These are phyloP conservation scores for Scaptomyza pallida DNA, from an alignment of 1,140 invertebrate genomes.

Conservation along the genomic window DNA sequence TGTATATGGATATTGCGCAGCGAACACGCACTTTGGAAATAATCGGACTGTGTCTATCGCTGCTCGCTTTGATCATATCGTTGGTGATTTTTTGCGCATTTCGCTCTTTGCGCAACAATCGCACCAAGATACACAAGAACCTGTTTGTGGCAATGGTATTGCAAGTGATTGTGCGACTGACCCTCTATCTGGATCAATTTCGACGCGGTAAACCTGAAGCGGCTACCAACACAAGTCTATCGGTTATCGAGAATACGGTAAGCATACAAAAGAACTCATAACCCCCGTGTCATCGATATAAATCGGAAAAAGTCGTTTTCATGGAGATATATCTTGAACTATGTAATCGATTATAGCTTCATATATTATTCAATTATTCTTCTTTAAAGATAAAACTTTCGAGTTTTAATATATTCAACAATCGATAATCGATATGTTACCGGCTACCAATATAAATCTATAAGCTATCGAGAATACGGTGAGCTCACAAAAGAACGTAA, in stretches of 20 bases:
- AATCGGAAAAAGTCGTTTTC: too few relatives aligned
- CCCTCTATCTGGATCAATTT: conserved; percentile 93
- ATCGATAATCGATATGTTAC: too few relatives aligned
- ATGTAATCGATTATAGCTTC: too few relatives aligned
- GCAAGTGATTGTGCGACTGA: conserved; percentile 92
- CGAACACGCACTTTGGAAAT: conserved; percentile 92
- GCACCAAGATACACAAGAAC: conserved; percentile 94
- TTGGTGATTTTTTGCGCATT: conserved; percentile 92
- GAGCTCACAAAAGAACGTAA: too few relatives aligned
- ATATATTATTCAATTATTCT: too few relatives aligned
- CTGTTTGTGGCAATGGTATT: conserved; percentile 94
- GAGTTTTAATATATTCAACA: too few relatives aligned
- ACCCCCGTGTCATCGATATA: too few relatives aligned
- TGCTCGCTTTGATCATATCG: conserved; percentile 90
- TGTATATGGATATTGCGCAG: conserved; percentile 87
- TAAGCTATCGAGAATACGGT: too few relatives aligned
- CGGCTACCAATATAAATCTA: too few relatives aligned
- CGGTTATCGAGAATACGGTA: conserved; percentile 92
- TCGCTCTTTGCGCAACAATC: conserved; percentile 92
- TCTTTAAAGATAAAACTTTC: too few relatives aligned
- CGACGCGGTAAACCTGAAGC: conserved; percentile 76
- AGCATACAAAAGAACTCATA: conserved; percentile 70
- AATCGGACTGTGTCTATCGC: conserved; percentile 91
- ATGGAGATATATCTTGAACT: too few relatives aligned
- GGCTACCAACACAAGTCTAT: conserved; percentile 64